Evolutionary conservation across 2,888 invertebrate species (phyloP).

Genomic region (Cyclophora albipunctata): DNA sequence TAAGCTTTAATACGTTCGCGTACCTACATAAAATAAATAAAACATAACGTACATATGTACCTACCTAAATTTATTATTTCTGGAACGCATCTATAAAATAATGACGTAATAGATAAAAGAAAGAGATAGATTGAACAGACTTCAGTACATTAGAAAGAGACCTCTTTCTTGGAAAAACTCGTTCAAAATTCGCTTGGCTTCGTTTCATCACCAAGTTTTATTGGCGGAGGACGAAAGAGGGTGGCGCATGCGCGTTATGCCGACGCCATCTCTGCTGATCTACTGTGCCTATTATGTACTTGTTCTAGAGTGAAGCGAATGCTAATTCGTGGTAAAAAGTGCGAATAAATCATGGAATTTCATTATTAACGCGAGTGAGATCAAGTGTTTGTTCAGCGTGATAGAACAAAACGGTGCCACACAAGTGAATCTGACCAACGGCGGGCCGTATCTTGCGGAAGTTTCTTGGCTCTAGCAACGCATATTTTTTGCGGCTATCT

Average conservation of each 20-base stretch:
- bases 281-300: slow-evolving; percentile 64
- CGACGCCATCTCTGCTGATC: slow-evolving; percentile 72
- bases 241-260: slow-evolving; percentile 75
- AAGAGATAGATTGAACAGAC: slow-evolving; percentile 19
- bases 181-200: slow-evolving; percentile 33
- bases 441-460: slow-evolving; percentile 62
- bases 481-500: slow-evolving; percentile 71
- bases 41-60: too few species aligned
- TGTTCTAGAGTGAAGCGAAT: slow-evolving; percentile 49
- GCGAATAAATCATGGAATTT: slow-evolving; percentile 57
- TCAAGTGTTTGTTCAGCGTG: slow-evolving; percentile 41
- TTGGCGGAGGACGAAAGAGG: slow-evolving; percentile 60
- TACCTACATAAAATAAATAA: too few species aligned
- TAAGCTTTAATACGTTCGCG: too few species aligned
- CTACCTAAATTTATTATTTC: neutral
- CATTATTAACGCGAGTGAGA: slow-evolving; percentile 37
- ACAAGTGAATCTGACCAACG: slow-evolving; percentile 37
- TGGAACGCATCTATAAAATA: slow-evolving; percentile 2
- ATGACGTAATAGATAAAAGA: slow-evolving; percentile 11
- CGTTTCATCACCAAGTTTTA: slow-evolving; percentile 48
- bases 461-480: slow-evolving; percentile 67
- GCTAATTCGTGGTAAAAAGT: slow-evolving; percentile 48
- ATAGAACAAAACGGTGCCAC: slow-evolving; percentile 36
- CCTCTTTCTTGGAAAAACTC: slow-evolving; percentile 35
- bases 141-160: slow-evolving; percentile 22